Conservation (phyloP, 2,797 vertebrate species). For the Semaprochilodus insignis region DNA sequence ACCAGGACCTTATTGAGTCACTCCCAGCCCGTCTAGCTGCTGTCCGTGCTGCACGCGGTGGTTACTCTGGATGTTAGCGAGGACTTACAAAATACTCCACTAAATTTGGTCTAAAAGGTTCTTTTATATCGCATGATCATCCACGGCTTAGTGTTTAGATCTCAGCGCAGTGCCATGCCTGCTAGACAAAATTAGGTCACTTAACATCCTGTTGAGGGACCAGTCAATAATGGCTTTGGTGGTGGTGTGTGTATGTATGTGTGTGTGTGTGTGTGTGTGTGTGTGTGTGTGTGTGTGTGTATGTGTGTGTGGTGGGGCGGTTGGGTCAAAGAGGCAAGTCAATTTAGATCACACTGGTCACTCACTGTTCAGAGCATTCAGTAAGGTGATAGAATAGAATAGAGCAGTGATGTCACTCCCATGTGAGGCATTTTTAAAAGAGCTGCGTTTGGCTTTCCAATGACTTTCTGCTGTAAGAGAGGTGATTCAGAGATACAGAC, state of each 20-base stretch:
- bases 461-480: not conserved
- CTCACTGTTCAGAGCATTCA: slow-evolving; percentile 21
- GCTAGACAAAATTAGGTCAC: slow-evolving; percentile 33
- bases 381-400: slow-evolving; percentile 16
- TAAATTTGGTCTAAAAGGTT: not conserved
- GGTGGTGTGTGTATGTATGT: too few species aligned
- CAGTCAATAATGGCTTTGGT: slow-evolving; percentile 43
- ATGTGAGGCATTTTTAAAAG: not conserved
- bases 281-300: too few species aligned
- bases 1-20: too few species aligned
- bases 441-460: not conserved
- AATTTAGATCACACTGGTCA: not conserved
- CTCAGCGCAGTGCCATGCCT: slow-evolving; percentile 28
- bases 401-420: slow-evolving; percentile 41
- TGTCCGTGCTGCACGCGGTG: too few species aligned
- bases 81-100: not conserved
- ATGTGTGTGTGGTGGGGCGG: not conserved
- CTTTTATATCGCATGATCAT: not conserved
- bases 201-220: slow-evolving; percentile 45
- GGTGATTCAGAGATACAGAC: too few species aligned
- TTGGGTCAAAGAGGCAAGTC: slow-evolving; percentile 4
- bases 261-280: not conserved
- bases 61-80: too few species aligned
- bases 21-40: too few species aligned
- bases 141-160: not conserved